Evolutionary conservation across 1,140 invertebrate genomes (phyloP).

Genomic region (Mizuhopecten yessoensis): DNA sequence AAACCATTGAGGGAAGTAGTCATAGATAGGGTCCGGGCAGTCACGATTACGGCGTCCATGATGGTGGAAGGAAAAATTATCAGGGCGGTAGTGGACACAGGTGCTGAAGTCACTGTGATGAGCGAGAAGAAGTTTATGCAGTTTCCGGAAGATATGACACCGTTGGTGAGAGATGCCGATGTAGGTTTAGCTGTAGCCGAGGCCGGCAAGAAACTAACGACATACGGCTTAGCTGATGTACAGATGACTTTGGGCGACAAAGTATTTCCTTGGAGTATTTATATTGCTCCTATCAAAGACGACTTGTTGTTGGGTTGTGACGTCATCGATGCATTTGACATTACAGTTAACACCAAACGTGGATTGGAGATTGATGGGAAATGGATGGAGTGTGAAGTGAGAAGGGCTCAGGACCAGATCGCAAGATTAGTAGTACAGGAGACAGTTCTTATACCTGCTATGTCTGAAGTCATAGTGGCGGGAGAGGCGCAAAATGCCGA

Average conservation of each 20-base stretch:
- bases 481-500: constrained; percentile 42
- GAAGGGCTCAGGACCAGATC: not conserved
- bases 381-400: constrained; percentile 51
- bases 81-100: not conserved
- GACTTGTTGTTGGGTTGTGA: constrained; percentile 51
- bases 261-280: constrained; percentile 35
- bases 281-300: constrained; percentile 49
- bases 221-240: constrained; percentile 25
- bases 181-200: constrained; percentile 50
- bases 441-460: constrained; percentile 44
- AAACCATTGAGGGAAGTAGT: not conserved
- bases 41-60: not conserved
- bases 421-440: constrained; percentile 19
- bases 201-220: constrained; percentile 49
- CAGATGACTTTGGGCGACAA: not conserved
- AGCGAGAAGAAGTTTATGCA: constrained; percentile 41
- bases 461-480: constrained; percentile 44
- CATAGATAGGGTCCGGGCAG: too few relatives aligned
- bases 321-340: constrained; percentile 52
- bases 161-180: not conserved
- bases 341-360: constrained; percentile 51
- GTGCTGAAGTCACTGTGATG: constrained; percentile 44
- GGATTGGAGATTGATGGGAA: constrained; percentile 42
- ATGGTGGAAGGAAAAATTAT: not conserved
- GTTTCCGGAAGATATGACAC: constrained; percentile 43